Conservation (phyloP, 2,888 invertebrate species). For the Drosophila acutilabella region DNA sequence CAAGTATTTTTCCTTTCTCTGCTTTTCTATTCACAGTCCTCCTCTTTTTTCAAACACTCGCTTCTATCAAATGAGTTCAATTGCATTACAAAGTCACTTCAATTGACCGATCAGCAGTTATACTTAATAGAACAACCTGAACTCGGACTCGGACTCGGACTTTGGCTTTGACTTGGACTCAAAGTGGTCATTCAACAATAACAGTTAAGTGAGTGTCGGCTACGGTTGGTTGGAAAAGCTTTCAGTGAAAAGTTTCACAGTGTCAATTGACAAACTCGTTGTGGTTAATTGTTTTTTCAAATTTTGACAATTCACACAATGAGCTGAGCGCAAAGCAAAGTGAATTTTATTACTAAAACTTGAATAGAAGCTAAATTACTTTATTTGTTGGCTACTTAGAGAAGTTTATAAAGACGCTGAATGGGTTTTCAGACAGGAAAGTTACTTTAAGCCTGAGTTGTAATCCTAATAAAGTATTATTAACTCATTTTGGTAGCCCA, state of each 20-base stretch:
- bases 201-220: conserved; percentile 48
- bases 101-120: conserved; percentile 61
- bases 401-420: too few relatives aligned
- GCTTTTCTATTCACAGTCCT: conserved; percentile 21
- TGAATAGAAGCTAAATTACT: neutral
- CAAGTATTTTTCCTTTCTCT: neutral
- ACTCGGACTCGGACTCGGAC: neutral
- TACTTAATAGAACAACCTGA: conserved; percentile 43
- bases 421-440: too few relatives aligned
- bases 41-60: conserved; percentile 7
- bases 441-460: too few relatives aligned
- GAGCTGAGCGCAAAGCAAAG: neutral
- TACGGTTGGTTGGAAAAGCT: conserved; percentile 22
- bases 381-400: too few relatives aligned
- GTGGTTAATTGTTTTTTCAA: conserved; percentile 44
- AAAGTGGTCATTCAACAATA: conserved; percentile 33
- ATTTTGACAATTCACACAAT: conserved; percentile 4
- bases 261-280: conserved; percentile 38
- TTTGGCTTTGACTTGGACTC: neutral
- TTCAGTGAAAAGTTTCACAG: conserved; percentile 38
- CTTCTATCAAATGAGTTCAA: conserved; percentile 64
- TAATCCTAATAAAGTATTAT: too few relatives aligned
- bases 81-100: conserved; percentile 72
- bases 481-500: too few relatives aligned
- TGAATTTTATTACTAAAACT: neutral